Base-by-base conservation (phyloP, 2,113 vertebrate genomes). In the Onychostruthus taczanowskii region DNA sequence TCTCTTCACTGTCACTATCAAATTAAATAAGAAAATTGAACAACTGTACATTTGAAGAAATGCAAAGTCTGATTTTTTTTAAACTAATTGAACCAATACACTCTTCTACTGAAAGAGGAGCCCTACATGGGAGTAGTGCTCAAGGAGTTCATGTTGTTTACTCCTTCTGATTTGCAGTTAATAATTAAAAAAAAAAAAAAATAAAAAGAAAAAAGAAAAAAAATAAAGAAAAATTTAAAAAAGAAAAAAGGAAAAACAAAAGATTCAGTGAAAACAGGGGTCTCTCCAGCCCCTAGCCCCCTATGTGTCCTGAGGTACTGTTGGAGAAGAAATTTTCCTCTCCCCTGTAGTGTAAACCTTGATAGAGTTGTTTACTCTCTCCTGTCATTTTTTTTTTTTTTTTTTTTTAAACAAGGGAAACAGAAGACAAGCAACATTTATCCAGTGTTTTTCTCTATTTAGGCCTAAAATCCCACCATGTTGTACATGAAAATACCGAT, bases 271-370 rank as follows among this genome's bases (percentile, higher is more conserved):
- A 49, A 75, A 92, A 55, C 10, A 55, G 13, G 2, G n/a, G 12
- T 3, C 10, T 79, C 23, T 14, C 11, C 17, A 77, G 24, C 2
- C 2, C 3, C 1, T 12, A 78, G 21, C 2, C 2, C 3, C 1
- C 13, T 52, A 3, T 15, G 2, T 30, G 10, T 55, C 23, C 33
- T 68, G 15, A 68, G 47, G 13, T 49, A 49, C 37, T 87, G 66
- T 55, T 67, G 24, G 12, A 10, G 15, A 89, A 46, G 19, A 9
- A 43, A 62, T 43, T 84, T 33, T 37, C 10, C 31, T 66, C 28
- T 33, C 8, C 10, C 1, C 4, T 47, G 1, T 2, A 30, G 30
- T 0, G 3, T 3, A n/a, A 68, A 80, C 26, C 26, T 46, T 58
- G 20, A 13, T 12, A 69, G 27, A 66, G n/a, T 22, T 31, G 7